Conservation (phyloP, 2,797 vertebrate genomes). For the Chaetodon trifasciatus region DNA sequence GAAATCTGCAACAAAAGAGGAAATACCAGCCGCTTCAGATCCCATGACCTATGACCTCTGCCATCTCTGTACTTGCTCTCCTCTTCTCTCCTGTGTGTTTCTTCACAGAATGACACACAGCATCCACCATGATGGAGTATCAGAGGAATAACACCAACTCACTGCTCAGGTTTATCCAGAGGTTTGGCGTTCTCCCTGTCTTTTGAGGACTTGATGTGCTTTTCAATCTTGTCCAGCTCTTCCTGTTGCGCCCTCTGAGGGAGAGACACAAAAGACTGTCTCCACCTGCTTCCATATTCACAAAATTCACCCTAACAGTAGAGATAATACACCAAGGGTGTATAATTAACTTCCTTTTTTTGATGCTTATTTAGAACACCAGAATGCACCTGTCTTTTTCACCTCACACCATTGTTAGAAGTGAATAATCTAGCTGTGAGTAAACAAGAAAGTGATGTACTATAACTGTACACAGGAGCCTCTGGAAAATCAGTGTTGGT, state of each 20-base stretch:
- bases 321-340: neutral
- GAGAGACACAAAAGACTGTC: slow-evolving; percentile 25
- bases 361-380: no score
- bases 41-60: neutral
- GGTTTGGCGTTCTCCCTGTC: slow-evolving; percentile 94
- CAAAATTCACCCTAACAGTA: neutral
- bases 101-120: neutral
- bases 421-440: no score
- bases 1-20: slow-evolving; percentile 86
- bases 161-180: slow-evolving; percentile 99
- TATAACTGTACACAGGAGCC: no score
- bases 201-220: slow-evolving; percentile 93
- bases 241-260: slow-evolving; percentile 94
- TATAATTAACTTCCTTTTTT: neutral
- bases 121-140: neutral
- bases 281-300: slow-evolving; percentile 2
- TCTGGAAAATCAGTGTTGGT: no score
- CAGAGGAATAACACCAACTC: slow-evolving; percentile 71
- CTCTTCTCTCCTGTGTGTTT: neutral
- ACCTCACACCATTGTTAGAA: no score
- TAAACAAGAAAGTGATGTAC: no score
- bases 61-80: neutral
- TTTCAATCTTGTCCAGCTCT: slow-evolving; percentile 97
- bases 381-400: no score
- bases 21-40: neutral